A percentile compares a stretch with the other conserved stretches of the same genome.
These are phyloP conservation scores for Lysiphlebus fabarum DNA, from an alignment of 1,140 invertebrate species.

Conservation along the genomic window DNA sequence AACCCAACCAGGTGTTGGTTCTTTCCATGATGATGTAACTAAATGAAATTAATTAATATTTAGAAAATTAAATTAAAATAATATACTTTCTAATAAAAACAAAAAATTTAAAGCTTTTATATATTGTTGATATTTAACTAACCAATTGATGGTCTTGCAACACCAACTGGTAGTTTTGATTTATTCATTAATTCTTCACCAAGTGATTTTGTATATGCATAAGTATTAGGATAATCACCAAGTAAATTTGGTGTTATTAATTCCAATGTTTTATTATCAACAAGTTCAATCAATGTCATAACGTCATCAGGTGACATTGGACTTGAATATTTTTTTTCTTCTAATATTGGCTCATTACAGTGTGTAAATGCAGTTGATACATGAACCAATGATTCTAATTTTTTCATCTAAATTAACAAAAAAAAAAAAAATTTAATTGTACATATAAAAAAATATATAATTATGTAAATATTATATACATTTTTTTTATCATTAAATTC, in stretches of 20 bases:
- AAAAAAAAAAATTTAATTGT: too few species aligned
- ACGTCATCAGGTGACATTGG: constrained; percentile 69
- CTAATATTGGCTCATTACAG: constrained; percentile 65
- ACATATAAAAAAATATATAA: too few species aligned
- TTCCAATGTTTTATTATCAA: constrained; percentile 69
- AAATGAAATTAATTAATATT: constrained; percentile 7
- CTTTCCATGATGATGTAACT: constrained; percentile 68
- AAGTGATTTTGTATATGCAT: constrained; percentile 75
- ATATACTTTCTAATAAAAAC: too few species aligned
- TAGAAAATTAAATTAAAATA: too few species aligned
- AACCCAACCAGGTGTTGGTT: constrained; percentile 82
- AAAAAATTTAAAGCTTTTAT: too few species aligned
- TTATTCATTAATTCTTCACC: constrained; percentile 69
- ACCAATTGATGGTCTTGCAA: constrained; percentile 77
- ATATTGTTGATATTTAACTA: constrained; percentile 38
- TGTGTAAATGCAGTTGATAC: constrained; percentile 82
- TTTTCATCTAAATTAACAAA: constrained; percentile 31
- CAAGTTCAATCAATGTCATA: constrained; percentile 74
- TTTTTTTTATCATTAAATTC: too few species aligned
- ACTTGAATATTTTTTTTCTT: constrained; percentile 67
- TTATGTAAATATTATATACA: too few species aligned
- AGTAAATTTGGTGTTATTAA: constrained; percentile 76
- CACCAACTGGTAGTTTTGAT: constrained; percentile 64
- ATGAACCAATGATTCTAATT: constrained; percentile 62
- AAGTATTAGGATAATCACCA: constrained; percentile 72